A percentile compares a stretch with the other conserved stretches of the same genome.
Evolutionary conservation across 2,113 vertebrate genomes (phyloP).

Genomic region (Echinops telfairi): DNA sequence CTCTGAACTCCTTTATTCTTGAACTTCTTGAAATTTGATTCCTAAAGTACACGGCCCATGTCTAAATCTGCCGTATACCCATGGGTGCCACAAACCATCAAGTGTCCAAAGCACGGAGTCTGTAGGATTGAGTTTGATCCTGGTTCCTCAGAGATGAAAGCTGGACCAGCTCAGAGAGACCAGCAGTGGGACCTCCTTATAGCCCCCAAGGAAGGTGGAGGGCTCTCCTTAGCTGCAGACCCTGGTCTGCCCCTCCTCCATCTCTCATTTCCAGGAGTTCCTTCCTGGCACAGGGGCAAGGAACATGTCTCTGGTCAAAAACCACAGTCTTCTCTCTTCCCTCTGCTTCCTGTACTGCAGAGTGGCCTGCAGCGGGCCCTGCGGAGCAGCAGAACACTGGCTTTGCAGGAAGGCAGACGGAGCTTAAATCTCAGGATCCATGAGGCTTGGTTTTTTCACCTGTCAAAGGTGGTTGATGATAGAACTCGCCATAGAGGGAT

Average conservation of each 20-base stretch:
- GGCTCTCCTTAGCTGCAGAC: background rate
- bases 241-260: background rate
- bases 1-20: background rate
- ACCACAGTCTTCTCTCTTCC: background rate
- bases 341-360: background rate
- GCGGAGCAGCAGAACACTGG: background rate
- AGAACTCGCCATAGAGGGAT: background rate
- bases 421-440: background rate
- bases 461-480: background rate
- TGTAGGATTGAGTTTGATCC: background rate
- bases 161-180: background rate
- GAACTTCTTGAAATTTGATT: background rate
- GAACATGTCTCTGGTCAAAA: background rate
- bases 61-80: background rate
- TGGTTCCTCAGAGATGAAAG: background rate
- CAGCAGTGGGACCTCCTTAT: background rate
- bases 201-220: background rate
- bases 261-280: background rate
- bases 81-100: background rate
- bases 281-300: background rate
- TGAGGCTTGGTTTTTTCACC: background rate
- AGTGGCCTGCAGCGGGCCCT: too few species aligned
- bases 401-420: background rate
- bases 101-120: background rate
- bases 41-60: fast-evolving